Evolutionary conservation across 1,140 invertebrate genomes (phyloP), one percentile per base, ranked within the genome.

Genomic region (Whitmania pigra): DNA sequence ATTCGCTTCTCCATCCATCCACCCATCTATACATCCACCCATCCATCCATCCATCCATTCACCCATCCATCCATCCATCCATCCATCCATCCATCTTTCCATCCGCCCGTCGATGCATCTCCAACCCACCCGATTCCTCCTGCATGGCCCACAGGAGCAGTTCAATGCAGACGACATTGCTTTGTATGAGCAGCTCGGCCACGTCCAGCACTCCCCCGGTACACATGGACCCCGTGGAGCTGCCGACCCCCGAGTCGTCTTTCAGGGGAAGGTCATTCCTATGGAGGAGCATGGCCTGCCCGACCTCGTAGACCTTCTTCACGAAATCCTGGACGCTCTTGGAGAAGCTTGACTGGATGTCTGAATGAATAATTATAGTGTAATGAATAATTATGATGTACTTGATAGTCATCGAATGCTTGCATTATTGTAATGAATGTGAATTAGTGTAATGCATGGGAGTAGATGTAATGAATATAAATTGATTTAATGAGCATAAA

Each of bases 141-240:
- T 89, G 88, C 76, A 95, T 93, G 17, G 94, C 92, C 95, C 95
- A 99, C 40, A 98, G 93, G 3, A 99, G 85, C 0, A 99, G 86
- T 82, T 99, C 94, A 1, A 98, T 91, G 81, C 94, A 98, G 20
- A 93, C 92, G 4, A 94, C 93, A 84, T 96, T 97, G 0, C 93
- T 92, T 87, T 94, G 92, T 0, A 98, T 92, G 79, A 94, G 94
- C 40, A 97, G 88, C 84, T 95, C 94, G 78, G 94, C 92, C 78
- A 90, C 90, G 82, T 94, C 94, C 6, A 93, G 88, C 0, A 89
- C 87, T 1, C 90, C 57, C 22, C 57, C 68, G 9, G 3, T 49
- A 13, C 43, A 49, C 43, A 49, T 49, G 85, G 88, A 73, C 74
- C 74, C 77, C 67, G 67, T 67, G 40, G 25, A 40, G 53, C 53